A percentile compares a stretch with the other conserved stretches of the same genome.
Conservation (phyloP, 2,888 invertebrate genomes). For the Stenotaenia linearis region DNA sequence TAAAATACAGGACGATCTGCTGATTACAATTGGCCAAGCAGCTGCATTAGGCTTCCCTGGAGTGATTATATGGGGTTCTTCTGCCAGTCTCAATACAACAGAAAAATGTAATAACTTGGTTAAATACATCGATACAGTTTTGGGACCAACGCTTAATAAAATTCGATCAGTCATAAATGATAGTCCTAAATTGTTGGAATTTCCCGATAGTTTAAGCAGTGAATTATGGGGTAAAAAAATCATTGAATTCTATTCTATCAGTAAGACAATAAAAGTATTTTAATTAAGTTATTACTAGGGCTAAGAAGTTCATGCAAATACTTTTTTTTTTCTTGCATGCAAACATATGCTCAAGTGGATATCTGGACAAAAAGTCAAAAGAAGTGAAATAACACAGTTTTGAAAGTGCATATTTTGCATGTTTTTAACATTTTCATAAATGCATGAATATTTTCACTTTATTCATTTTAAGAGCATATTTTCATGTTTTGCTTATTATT, state of each 20-base stretch:
- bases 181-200: neutral
- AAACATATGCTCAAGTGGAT: too few relatives aligned
- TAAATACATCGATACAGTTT: neutral
- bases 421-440: too few relatives aligned
- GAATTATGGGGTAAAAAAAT: neutral
- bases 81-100: neutral
- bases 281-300: too few relatives aligned
- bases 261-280: neutral
- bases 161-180: neutral
- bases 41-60: slow-evolving; percentile 12
- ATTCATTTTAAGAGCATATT: too few relatives aligned
- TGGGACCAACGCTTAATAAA: neutral
- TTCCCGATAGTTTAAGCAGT: neutral
- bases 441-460: too few relatives aligned
- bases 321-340: too few relatives aligned
- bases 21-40: slow-evolving; percentile 15
- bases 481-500: too few relatives aligned
- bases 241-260: neutral
- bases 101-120: neutral
- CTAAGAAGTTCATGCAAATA: too few relatives aligned
- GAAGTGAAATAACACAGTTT: too few relatives aligned
- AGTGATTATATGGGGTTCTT: neutral
- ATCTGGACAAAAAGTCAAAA: too few relatives aligned
- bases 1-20: neutral
- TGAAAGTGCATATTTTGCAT: too few relatives aligned